A percentile compares a stretch with the other conserved stretches of the same genome.
These are phyloP conservation scores for Drosophila crucigera DNA, from an alignment of 2,888 invertebrate species.

Conservation along the genomic window DNA sequence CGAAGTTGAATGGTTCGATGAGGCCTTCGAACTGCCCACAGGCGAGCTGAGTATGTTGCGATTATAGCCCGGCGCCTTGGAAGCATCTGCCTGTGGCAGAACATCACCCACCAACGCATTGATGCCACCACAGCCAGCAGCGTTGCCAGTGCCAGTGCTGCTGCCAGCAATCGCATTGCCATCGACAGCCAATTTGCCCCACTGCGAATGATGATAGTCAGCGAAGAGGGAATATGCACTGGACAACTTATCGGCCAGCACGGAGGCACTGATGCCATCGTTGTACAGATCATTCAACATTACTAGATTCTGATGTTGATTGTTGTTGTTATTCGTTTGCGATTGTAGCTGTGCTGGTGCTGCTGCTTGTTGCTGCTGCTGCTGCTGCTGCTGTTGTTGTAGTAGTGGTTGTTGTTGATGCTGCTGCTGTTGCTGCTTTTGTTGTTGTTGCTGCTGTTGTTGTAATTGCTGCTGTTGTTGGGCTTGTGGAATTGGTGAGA, in stretches of 20 bases:
- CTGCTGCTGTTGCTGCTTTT: constrained; percentile 29
- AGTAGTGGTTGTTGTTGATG: constrained; percentile 21
- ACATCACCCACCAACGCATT: constrained; percentile 79
- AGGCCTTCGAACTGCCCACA: constrained; percentile 89
- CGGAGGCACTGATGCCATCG: constrained; percentile 75
- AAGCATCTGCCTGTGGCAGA: constrained; percentile 90
- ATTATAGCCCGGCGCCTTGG: constrained; percentile 95
- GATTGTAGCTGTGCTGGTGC: constrained; percentile 40
- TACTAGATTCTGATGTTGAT: constrained; percentile 71
- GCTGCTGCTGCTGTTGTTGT: constrained; percentile 22
- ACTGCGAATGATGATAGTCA: constrained; percentile 87
- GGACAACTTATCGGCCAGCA: constrained; percentile 82
- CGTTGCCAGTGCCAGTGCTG: constrained; percentile 48
- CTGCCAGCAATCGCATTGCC: constrained; percentile 52
- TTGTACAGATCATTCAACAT: constrained; percentile 64
- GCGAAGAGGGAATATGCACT: constrained; percentile 95
- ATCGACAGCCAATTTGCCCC: constrained; percentile 84
- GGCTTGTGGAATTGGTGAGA: constrained; percentile 59
- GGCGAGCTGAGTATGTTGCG: constrained; percentile 92
- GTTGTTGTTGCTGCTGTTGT: constrained; percentile 24
- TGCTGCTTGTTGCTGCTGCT: constrained; percentile 33
- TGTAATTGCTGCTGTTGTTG: constrained; percentile 28
- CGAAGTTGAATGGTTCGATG: constrained; percentile 86
- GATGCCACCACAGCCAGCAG: constrained; percentile 60
- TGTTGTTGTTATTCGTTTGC: constrained; percentile 44